phyloP scores from a whole-genome alignment of 2,113 vertebrate species.

The Platysteira castanea region DNA sequence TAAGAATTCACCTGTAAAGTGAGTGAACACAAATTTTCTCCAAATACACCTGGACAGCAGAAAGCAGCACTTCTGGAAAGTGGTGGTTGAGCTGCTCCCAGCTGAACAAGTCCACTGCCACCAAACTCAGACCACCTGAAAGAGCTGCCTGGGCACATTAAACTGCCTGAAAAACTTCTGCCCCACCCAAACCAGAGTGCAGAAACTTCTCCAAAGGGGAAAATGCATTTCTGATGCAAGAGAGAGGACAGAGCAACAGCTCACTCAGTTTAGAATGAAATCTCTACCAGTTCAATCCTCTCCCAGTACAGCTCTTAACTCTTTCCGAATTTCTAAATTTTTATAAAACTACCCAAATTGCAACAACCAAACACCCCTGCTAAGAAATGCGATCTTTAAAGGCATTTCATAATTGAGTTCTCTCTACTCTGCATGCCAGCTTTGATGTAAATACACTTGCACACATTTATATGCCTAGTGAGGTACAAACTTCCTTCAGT shows the following conservation, averaged over 20 bases:
- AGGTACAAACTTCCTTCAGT: background rate
- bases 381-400: background rate
- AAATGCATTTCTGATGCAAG: background rate
- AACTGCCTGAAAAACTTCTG: background rate
- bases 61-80: background rate
- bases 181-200: background rate
- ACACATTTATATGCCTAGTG: background rate
- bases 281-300: background rate
- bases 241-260: background rate
- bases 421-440: background rate
- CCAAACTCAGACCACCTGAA: background rate
- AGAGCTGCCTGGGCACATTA: background rate
- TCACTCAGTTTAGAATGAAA: background rate
- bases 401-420: background rate
- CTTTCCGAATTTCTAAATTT: background rate
- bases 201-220: background rate
- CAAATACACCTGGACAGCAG: background rate
- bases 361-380: background rate
- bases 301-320: background rate
- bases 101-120: background rate
- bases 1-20: background rate
- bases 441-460: background rate
- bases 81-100: background rate
- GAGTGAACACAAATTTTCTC: background rate
- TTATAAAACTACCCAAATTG: background rate